Conservation (phyloP, 2,113 vertebrate genomes). For the Phrynosoma platyrhinos region DNA sequence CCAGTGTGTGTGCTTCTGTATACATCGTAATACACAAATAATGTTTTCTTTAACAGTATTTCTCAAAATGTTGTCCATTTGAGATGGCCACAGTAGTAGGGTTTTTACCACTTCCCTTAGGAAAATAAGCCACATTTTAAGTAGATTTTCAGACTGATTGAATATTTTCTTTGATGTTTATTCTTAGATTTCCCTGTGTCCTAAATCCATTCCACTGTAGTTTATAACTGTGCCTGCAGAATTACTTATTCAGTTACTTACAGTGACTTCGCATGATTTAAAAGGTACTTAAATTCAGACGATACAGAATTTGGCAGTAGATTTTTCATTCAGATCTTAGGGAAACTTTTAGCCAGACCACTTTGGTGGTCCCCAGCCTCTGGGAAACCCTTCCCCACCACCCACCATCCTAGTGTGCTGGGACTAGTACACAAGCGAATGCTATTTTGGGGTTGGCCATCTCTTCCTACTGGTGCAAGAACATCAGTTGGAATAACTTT, state of each 20-base stretch:
- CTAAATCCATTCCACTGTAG: not conserved
- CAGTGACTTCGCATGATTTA: not conserved
- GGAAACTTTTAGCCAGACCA: no score
- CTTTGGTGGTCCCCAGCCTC: no score
- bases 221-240: not conserved
- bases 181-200: not conserved
- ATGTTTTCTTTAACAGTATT: constrained; percentile 39
- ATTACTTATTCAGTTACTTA: not conserved
- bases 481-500: not conserved
- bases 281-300: not conserved
- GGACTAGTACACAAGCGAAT: not conserved
- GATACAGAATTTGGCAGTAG: not conserved
- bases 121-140: constrained; percentile 14
- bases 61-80: constrained; percentile 43
- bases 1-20: no score
- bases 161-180: not conserved
- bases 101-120: constrained; percentile 20
- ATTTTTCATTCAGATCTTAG: not conserved
- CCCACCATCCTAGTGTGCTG: no score
- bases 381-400: not conserved
- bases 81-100: constrained; percentile 5
- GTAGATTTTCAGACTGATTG: not conserved
- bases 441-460: not conserved
- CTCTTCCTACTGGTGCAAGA: not conserved
- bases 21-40: not conserved